Evolutionary conservation across 2,113 vertebrate genomes (phyloP).

Genomic region (Odobenus rosmarus): DNA sequence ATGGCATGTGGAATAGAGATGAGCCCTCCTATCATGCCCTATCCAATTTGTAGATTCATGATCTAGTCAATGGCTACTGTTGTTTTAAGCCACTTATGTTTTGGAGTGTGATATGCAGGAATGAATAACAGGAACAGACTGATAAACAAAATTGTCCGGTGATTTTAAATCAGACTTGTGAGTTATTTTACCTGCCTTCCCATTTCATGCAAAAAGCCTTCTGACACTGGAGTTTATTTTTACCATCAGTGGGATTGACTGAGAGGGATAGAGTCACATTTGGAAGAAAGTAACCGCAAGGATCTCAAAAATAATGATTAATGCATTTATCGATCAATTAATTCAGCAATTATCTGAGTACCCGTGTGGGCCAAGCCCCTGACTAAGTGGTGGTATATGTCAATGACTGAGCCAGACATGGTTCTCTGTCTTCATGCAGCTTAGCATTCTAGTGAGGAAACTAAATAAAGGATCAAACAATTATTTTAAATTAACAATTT

Average conservation of each 20-base stretch:
- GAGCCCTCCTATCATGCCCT: not conserved
- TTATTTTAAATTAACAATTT: not conserved
- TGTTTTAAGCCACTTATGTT: not conserved
- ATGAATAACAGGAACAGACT: slow-evolving; percentile 12
- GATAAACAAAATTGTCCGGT: slow-evolving; percentile 5
- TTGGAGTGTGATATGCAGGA: not conserved
- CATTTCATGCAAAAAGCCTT: not conserved
- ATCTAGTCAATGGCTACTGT: not conserved
- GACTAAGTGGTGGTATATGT: not conserved
- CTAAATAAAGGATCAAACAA: not conserved
- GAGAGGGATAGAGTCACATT: not conserved
- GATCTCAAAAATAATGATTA: slow-evolving; percentile 12
- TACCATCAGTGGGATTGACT: not conserved
- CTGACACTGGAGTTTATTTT: not conserved
- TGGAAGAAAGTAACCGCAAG: not conserved
- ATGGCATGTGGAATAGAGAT: not conserved
- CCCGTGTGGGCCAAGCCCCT: not conserved
- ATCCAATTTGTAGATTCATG: not conserved
- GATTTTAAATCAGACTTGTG: slow-evolving; percentile 26
- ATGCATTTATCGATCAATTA: not conserved
- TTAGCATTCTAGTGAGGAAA: not conserved
- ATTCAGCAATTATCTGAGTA: not conserved
- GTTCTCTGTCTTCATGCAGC: not conserved
- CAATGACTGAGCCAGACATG: not conserved
- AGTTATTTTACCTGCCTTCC: not conserved